phyloP scores from a whole-genome alignment of 2,888 invertebrate species.

The Ischnura elegans region DNA sequence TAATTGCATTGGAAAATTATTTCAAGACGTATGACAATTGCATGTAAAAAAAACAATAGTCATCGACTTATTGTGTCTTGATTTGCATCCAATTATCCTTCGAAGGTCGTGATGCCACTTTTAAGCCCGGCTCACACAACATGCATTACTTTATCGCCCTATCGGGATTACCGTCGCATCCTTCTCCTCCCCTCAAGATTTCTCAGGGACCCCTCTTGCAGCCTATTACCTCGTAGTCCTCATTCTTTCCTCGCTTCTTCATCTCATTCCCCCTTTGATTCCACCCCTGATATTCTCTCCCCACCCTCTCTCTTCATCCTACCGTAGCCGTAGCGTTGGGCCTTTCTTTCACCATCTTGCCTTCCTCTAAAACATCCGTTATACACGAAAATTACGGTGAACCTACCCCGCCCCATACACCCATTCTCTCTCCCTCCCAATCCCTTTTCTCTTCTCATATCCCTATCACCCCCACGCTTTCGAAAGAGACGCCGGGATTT shows the following conservation, averaged over 20 bases:
- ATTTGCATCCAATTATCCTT: no score
- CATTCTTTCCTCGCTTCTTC: neutral
- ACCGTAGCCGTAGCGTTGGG: neutral
- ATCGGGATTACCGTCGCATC: neutral
- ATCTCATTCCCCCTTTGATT: neutral
- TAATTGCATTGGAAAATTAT: no score
- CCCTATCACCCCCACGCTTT: neutral
- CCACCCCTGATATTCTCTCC: neutral
- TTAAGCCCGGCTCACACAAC: no score
- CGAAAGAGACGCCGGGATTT: constrained; percentile 1
- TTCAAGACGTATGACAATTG: no score
- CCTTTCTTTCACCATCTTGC: neutral
- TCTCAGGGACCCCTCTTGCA: neutral
- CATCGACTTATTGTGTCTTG: no score
- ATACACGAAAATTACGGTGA: no score
- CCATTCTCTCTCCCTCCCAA: neutral
- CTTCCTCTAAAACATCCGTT: neutral
- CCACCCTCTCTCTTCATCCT: neutral
- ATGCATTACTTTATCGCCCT: no score
- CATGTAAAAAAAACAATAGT: no score
- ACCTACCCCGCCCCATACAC: neutral
- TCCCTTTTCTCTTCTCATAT: neutral
- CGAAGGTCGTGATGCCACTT: no score
- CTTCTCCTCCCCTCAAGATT: neutral
- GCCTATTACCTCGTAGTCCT: neutral